Evolutionary conservation across 2,797 vertebrate genomes (phyloP).

Genomic region (Syngnathus rostellatus): DNA sequence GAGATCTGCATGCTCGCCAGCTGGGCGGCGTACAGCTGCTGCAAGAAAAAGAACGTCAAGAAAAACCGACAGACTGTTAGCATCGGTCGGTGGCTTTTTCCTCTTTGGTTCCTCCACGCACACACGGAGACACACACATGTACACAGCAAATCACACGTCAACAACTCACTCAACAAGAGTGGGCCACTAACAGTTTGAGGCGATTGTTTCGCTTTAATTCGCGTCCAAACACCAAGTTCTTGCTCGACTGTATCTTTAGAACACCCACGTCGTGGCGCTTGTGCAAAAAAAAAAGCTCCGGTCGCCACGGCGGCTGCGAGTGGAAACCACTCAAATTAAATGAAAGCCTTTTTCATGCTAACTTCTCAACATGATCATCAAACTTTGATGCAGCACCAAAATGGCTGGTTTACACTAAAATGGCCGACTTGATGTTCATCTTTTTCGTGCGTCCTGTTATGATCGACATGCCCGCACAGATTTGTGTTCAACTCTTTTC

Average conservation of each 20-base stretch:
- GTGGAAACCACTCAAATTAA: conserved; percentile 5
- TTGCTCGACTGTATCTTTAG: conserved; percentile 1
- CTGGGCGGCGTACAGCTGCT: conserved; percentile 94
- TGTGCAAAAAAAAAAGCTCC: conserved; percentile 5
- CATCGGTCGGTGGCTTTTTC: conserved; percentile 39
- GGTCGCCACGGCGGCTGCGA: background rate
- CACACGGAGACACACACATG: background rate
- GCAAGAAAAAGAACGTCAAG: conserved; percentile 52
- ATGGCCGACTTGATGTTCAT: background rate
- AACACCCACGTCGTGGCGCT: conserved; percentile 1
- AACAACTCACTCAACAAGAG: conserved; percentile 22
- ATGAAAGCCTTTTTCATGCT: conserved; percentile 6
- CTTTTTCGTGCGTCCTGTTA: background rate
- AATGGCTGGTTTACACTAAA: background rate
- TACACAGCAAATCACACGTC: conserved; percentile 6
- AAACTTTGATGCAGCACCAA: background rate
- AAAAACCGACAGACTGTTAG: conserved; percentile 44
- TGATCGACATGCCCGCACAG: background rate
- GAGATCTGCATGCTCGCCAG: conserved; percentile 95
- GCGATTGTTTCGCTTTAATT: conserved; percentile 33
- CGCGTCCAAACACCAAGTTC: conserved; percentile 6
- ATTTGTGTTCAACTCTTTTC: background rate
- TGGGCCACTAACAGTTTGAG: conserved; percentile 23
- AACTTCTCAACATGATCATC: background rate
- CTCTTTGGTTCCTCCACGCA: conserved; percentile 29